These are phyloP conservation scores for Oophaga sylvatica DNA, from an alignment of 2,797 vertebrate genomes.

Conservation along the genomic window DNA sequence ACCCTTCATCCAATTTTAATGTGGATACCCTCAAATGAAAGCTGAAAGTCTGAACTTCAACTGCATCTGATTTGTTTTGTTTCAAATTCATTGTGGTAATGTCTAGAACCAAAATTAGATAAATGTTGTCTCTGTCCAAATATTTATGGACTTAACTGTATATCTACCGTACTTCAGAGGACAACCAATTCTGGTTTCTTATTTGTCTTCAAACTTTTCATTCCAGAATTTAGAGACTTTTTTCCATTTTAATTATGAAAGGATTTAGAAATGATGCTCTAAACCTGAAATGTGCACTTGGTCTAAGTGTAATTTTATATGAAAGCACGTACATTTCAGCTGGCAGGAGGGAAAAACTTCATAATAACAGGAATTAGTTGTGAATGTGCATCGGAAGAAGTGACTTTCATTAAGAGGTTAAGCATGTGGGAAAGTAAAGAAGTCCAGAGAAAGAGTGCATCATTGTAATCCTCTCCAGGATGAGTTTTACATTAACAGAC, in stretches of 20 bases:
- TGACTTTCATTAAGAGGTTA: slow-evolving; percentile 43
- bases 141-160: too few species aligned
- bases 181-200: not conserved
- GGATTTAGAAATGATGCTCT: slow-evolving; percentile 18
- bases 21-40: too few species aligned
- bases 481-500: slow-evolving; percentile 55
- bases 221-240: not conserved
- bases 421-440: slow-evolving; percentile 43
- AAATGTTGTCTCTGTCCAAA: too few species aligned
- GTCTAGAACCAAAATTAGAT: too few species aligned
- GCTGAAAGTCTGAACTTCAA: too few species aligned
- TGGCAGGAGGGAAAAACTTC: not conserved
- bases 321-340: not conserved
- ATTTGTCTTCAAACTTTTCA: not conserved
- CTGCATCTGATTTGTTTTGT: too few species aligned
- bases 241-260: slow-evolving; percentile 6
- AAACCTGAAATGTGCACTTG: not conserved
- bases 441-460: slow-evolving; percentile 45
- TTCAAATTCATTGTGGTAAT: too few species aligned
- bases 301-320: slow-evolving; percentile 5
- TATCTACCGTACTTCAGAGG: not conserved
- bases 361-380: slow-evolving; percentile 40
- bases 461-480: slow-evolving; percentile 54
- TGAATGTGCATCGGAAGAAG: slow-evolving; percentile 43
- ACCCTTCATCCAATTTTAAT: too few species aligned